Evolutionary conservation across 2,888 invertebrate species (phyloP), one percentile per base, ranked within the genome.

Genomic region (Brenthis daphne): DNA sequence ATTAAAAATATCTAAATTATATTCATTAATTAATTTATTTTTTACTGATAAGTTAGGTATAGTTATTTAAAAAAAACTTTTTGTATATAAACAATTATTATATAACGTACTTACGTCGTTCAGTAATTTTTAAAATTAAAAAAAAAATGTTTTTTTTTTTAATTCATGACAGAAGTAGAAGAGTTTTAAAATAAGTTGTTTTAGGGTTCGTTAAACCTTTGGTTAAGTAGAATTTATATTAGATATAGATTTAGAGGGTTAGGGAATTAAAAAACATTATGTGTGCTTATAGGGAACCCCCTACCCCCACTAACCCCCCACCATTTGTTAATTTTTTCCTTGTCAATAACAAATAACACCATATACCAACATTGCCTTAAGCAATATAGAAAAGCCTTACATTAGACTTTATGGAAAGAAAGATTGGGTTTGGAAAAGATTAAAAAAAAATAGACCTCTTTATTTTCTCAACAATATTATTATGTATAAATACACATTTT

Each of bases 361-460:
- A 43, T 43, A 54, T 48, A 60, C 54, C 65, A 60, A 57, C 16
- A 71, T 47, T 69, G 69, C 65, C 67, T 71, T 69, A 60, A 64
- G 69, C 64, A 65, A 69, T 67, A 65, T 57, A 48, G n/a, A 64
- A 56, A 58, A 63, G 65, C 65, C 69, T 64, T 24, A 29, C 24
- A 47, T 29, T 58, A 48, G 58, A 48, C 48, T n/a, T 5, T 50
- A 60, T 6, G 29, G 37, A 8, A 53, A 20, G 43, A 43, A 43
- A 63, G 54, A 53, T 51, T 54, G 37, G 54, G 43, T 24, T 37
- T n/a, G 16, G 37, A 53, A 4, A 5, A 29, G 29, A 37, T 11
- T 43, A 11, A 43, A 43, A 11, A 11, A 43, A 4, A 29, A n/a
- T 29, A 29, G 3, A 29, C 29, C 29, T 4, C 29, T 29, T 29